phyloP scores from a whole-genome alignment of 2,113 vertebrate species.

The Cavia aperea region DNA sequence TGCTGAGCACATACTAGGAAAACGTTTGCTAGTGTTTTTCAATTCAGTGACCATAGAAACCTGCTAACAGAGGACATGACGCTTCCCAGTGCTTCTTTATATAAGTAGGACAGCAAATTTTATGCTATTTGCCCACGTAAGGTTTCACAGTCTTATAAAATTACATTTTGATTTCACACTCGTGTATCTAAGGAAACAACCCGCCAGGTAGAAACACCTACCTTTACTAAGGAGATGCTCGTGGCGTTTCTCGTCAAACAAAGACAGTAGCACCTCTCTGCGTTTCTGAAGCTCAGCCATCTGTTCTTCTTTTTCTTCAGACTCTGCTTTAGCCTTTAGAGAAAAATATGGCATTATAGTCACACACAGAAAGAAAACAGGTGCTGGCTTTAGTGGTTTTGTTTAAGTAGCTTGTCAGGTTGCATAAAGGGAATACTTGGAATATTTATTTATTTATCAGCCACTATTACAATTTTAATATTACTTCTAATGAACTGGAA shows the following conservation, averaged over 20 bases:
- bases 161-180: not conserved
- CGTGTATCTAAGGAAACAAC: not conserved
- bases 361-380: not conserved
- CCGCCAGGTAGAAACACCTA: conserved; percentile 49
- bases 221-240: conserved; percentile 93
- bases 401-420: not conserved
- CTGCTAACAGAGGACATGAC: not conserved
- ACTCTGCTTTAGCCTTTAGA: conserved; percentile 78
- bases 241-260: conserved; percentile 94
- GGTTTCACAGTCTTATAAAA: not conserved
- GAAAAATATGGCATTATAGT: conserved; percentile 44
- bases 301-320: conserved; percentile 88
- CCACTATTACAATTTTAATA: not conserved
- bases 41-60: not conserved
- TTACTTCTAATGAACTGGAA: not conserved
- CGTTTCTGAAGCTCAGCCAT: conserved; percentile 85
- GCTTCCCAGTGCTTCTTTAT: not conserved
- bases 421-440: not conserved
- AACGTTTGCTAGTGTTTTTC: not conserved
- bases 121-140: not conserved
- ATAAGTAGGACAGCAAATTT: not conserved
- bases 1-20: not conserved
- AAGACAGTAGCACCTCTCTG: conserved; percentile 82
- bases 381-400: not conserved
- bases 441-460: not conserved